Percentiles rank a stretch among this genome's conserved stretches.
phyloP scores from a whole-genome alignment of 1,140 invertebrate genomes.

The Anastrepha obliqua region DNA sequence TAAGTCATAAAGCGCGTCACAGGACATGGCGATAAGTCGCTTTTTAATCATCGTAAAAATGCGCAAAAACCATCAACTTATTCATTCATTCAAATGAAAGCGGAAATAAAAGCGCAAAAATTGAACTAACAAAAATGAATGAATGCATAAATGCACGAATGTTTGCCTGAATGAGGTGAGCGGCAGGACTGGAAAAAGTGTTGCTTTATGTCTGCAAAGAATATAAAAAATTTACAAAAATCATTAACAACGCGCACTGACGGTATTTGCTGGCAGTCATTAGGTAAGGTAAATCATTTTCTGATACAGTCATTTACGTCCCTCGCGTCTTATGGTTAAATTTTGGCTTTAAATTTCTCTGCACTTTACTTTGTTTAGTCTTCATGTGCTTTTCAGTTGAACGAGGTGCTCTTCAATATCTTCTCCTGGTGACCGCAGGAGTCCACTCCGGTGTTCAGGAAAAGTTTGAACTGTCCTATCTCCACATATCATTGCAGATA shows the following conservation, averaged over 20 bases:
- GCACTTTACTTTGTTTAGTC: neutral
- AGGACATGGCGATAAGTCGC: slow-evolving; percentile 47
- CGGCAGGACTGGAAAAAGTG: neutral
- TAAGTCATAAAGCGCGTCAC: slow-evolving; percentile 45
- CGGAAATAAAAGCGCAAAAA: slow-evolving; percentile 23
- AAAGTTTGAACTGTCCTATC: too few relatives aligned
- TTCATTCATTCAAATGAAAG: slow-evolving; percentile 38
- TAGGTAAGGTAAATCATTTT: neutral
- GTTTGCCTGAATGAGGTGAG: slow-evolving; percentile 32
- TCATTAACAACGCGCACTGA: slow-evolving; percentile 17
- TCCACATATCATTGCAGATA: too few relatives aligned
- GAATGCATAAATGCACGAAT: neutral
- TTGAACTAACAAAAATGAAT: slow-evolving; percentile 30
- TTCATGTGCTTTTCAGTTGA: too few relatives aligned
- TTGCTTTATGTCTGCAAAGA: slow-evolving; percentile 10
- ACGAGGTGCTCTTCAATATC: too few relatives aligned
- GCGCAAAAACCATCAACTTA: slow-evolving; percentile 42
- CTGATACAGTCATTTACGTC: neutral
- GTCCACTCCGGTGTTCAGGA: too few relatives aligned
- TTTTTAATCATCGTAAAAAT: slow-evolving; percentile 53
- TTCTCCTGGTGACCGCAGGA: too few relatives aligned
- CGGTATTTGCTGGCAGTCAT: neutral
- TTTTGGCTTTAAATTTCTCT: neutral
- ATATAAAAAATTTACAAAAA: slow-evolving; percentile 47
- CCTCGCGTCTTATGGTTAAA: neutral